Conservation (phyloP, 2,888 invertebrate species). For the Aplocera efformata region DNA sequence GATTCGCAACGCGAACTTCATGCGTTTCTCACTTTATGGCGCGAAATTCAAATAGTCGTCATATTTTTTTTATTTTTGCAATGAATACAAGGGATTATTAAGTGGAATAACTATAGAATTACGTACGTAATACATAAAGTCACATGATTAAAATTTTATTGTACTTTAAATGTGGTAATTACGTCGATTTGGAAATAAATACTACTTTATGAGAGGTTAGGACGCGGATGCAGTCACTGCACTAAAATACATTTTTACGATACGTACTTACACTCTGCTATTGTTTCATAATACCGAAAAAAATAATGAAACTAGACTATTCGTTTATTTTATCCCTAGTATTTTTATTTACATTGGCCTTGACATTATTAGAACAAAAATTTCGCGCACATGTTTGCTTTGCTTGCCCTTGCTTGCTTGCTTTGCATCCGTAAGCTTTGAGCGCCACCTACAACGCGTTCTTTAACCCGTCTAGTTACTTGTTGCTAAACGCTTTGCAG, state of each 20-base stretch:
- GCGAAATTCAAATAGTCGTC: slow-evolving; percentile 60
- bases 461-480: slow-evolving; percentile 13
- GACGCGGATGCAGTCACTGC: slow-evolving; percentile 46
- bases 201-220: slow-evolving; percentile 55
- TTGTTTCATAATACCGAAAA: too few relatives aligned
- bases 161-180: slow-evolving; percentile 4
- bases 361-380: slow-evolving; percentile 70
- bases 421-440: slow-evolving; percentile 29
- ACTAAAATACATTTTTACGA: neutral
- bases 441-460: slow-evolving; percentile 40
- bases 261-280: too few relatives aligned
- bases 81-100: neutral
- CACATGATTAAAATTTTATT: neutral
- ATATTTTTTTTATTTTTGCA: slow-evolving; percentile 1
- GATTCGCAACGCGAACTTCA: slow-evolving; percentile 82
- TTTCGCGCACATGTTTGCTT: slow-evolving; percentile 49
- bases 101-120: too few relatives aligned
- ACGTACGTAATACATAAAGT: neutral
- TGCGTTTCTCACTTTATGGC: slow-evolving; percentile 65
- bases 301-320: too few relatives aligned
- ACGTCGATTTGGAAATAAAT: slow-evolving; percentile 17
- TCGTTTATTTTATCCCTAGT: neutral
- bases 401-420: slow-evolving; percentile 3
- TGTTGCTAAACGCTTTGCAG: slow-evolving; percentile 22
- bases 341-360: slow-evolving; percentile 54